Base-by-base conservation (phyloP, 2,888 invertebrate species). In the Bedellia somnulentella region DNA sequence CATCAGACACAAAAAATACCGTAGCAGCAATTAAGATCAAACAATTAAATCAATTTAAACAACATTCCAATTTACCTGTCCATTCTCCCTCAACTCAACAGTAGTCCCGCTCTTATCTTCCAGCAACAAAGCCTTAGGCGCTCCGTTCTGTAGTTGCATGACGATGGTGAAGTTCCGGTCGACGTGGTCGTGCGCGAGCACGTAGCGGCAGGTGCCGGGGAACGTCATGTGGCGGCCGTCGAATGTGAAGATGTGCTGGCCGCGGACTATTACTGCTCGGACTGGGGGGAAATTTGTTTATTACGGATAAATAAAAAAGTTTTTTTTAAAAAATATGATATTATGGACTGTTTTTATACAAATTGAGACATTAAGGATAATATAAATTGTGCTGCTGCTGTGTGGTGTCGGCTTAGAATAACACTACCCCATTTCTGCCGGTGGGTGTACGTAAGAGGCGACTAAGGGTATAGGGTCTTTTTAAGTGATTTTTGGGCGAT, bases 181-280 rank as follows among this genome's bases (percentile, higher is more conserved):
- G 10, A 85, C 80, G 46, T 86, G 85, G 60, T 96, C 95, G 45
- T 89, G 86, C 0, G 86, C 87, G 4, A 95, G 66, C 1, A 94
- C 68, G 58, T 94, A 94, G 49, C 85, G 86, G 73, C 95, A 95
- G 29, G 78, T 79, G 22, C 92, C 93, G 0, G 85, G 85, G 78
- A 92, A 86, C 5, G 86, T 85, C 40, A 86, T 68, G 52, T 90
- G 87, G 41, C 83, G 82, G 0, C 88, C 87, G 58, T 95, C 95
- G 61, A 93, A 94, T 0, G 92, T 93, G 64, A 91, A 87, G 58
- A 91, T 81, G 62, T 93, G 89, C 46, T 89, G 86, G 2, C 89
- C 89, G 50, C 91, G 89, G 8, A 85, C 77, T 3, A 93, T 56
- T 21, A 83, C 79, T 5, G 85, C 93, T 28, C 80, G 75, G 34